Conservation (phyloP, 37 sponge, comb jelly and placozoan species). For the Chondrilla cf. caribensis region DNA sequence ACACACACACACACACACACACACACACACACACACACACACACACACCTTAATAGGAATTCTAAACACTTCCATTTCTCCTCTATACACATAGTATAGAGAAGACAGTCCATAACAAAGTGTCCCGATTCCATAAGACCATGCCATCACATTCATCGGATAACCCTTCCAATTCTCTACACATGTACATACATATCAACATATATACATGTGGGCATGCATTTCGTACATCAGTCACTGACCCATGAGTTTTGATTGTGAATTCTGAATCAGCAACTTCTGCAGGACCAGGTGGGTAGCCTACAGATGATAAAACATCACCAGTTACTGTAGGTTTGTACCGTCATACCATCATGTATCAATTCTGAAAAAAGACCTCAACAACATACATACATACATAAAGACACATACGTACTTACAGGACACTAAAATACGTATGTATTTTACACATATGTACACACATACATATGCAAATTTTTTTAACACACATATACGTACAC, state of each 20-base stretch:
- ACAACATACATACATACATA: too few species aligned
- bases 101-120: background rate
- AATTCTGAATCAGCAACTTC: background rate
- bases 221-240: too few species aligned
- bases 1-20: background rate
- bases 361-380: too few species aligned
- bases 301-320: background rate
- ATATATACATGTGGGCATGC: background rate
- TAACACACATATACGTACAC: too few species aligned
- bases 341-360: too few species aligned
- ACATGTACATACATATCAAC: background rate
- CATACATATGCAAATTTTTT: too few species aligned
- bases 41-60: background rate
- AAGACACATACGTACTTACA: too few species aligned
- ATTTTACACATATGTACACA: too few species aligned
- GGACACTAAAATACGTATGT: too few species aligned
- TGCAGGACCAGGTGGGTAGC: background rate
- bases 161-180: background rate
- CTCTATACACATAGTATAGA: background rate
- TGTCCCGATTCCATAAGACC: slow-evolving; percentile 2
- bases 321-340: too few species aligned
- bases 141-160: background rate
- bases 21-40: background rate
- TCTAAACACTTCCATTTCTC: background rate
- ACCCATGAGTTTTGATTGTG: background rate